A percentile compares a stretch with the other conserved stretches of the same genome.
Conservation (phyloP, 2,888 invertebrate species). For the Meloe dianella region DNA sequence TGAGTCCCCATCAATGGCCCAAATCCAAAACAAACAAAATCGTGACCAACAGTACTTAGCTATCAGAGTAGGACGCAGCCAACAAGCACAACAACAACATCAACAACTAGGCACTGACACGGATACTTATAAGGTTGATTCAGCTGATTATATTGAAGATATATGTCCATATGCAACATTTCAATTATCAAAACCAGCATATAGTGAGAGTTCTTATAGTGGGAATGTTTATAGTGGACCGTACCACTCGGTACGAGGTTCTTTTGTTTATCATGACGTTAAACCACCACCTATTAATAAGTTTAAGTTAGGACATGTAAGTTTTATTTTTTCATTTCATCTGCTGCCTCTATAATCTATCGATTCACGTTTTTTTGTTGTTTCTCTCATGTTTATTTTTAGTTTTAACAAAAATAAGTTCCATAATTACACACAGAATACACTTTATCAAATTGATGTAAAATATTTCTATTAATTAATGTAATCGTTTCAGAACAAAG, state of each 20-base stretch:
- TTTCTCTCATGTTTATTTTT: neutral
- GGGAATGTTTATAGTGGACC: slow-evolving; percentile 87
- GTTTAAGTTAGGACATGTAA: slow-evolving; percentile 75
- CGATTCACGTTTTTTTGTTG: slow-evolving; percentile 15
- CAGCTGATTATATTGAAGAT: slow-evolving; percentile 87
- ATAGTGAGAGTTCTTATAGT: slow-evolving; percentile 90
- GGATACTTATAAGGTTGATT: slow-evolving; percentile 61
- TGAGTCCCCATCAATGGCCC: slow-evolving; percentile 79
- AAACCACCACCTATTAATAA: slow-evolving; percentile 77
- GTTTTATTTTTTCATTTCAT: slow-evolving; percentile 47
- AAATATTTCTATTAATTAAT: neutral
- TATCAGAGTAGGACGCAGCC: slow-evolving; percentile 61
- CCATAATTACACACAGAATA: slow-evolving; percentile 2
- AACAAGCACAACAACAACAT: slow-evolving; percentile 22
- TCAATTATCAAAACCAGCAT: slow-evolving; percentile 80
- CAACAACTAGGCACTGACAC: slow-evolving; percentile 62
- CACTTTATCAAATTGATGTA: neutral
- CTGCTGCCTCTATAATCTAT: slow-evolving; percentile 9
- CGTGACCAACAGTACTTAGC: slow-evolving; percentile 79
- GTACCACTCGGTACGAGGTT: slow-evolving; percentile 83
- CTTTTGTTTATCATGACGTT: slow-evolving; percentile 89
- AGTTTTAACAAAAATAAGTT: neutral
- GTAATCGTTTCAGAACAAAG: slow-evolving; percentile 68
- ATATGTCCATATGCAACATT: slow-evolving; percentile 93
- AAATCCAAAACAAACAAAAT: slow-evolving; percentile 81